Conservation (phyloP, 2,113 vertebrate genomes). For the Pandion haliaetus region DNA sequence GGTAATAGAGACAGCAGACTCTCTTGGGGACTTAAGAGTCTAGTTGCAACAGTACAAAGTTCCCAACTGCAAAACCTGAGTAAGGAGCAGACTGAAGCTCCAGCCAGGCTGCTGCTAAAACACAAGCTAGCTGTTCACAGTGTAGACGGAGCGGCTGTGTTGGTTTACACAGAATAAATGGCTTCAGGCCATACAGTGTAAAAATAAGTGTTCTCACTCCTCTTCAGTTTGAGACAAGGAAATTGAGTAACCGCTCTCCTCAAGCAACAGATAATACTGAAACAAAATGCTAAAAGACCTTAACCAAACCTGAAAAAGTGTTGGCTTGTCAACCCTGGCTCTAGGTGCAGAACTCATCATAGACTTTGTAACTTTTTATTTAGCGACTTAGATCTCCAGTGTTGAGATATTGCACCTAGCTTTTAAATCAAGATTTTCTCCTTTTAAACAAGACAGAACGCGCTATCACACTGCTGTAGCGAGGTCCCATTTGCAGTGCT, state of each 20-base stretch:
- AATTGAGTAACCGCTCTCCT: neutral
- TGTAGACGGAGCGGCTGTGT: neutral
- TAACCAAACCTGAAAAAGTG: neutral
- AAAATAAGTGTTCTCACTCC: neutral
- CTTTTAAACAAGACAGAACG: neutral
- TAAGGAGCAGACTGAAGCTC: neutral
- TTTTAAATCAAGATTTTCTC: neutral
- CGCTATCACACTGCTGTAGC: neutral
- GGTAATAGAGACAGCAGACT: neutral
- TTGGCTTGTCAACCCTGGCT: neutral
- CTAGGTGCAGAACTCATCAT: neutral
- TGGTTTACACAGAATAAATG: neutral
- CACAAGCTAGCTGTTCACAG: neutral
- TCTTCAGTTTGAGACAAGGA: neutral
- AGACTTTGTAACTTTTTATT: neutral
- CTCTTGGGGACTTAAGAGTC: neutral
- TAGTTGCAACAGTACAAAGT: neutral
- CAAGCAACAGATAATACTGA: neutral
- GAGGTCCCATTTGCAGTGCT: neutral
- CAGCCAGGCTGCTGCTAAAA: neutral
- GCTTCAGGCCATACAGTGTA: neutral
- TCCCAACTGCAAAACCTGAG: neutral
- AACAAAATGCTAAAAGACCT: neutral
- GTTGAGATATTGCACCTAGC: neutral
- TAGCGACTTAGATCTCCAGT: neutral